Percentiles rank a stretch among this genome's conserved stretches.
Conservation (phyloP, 2,797 vertebrate genomes). For the Enteromius trimaculatus region DNA sequence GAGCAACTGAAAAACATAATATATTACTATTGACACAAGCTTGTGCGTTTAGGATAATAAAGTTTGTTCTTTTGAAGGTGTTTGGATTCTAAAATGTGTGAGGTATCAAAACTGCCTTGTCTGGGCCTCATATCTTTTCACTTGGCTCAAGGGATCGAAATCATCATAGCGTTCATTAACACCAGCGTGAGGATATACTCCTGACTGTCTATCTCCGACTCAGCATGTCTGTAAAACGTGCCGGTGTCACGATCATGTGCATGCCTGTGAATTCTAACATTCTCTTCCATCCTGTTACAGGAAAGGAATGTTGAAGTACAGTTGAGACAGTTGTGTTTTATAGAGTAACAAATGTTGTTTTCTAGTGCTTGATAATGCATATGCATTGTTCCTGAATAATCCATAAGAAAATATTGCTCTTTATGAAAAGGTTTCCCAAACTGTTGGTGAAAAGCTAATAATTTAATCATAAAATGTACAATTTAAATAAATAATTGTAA, state of each 20-base stretch:
- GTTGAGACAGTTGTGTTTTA: not conserved
- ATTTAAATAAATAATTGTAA: not conserved
- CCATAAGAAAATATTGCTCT: not conserved
- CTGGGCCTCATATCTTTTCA: not conserved
- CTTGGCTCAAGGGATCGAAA: slow-evolving; percentile 29
- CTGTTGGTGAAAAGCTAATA: not conserved
- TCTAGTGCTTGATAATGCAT: not conserved
- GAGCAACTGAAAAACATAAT: not conserved
- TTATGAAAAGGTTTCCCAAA: not conserved
- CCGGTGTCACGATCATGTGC: not conserved
- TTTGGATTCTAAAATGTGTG: not conserved
- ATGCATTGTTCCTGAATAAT: not conserved
- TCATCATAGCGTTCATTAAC: slow-evolving; percentile 72
- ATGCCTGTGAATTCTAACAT: not conserved
- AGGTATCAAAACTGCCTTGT: not conserved
- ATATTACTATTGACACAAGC: slow-evolving; percentile 10
- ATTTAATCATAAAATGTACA: not conserved
- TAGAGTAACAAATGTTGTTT: not conserved
- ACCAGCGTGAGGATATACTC: slow-evolving; percentile 59
- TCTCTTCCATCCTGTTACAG: not conserved
- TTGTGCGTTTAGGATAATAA: slow-evolving; percentile 1
- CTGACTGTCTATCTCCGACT: slow-evolving; percentile 26
- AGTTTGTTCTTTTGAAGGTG: not conserved
- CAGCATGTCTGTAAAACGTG: slow-evolving; percentile 59
- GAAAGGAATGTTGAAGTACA: not conserved